phyloP scores from a whole-genome alignment of 2,888 invertebrate species.

The Ferrisia virgata region DNA sequence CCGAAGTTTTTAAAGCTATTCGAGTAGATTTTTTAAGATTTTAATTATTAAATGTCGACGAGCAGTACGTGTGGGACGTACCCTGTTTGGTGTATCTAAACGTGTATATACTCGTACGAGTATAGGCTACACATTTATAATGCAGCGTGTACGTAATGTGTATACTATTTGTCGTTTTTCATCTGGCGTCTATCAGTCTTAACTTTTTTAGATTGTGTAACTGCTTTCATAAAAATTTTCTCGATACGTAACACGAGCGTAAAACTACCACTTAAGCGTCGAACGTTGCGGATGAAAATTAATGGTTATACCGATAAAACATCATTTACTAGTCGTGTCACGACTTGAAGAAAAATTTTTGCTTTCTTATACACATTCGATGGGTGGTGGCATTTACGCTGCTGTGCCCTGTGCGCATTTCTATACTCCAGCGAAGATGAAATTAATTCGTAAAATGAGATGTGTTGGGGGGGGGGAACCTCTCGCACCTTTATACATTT shows the following conservation, averaged over 20 bases:
- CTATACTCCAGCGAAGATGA: neutral
- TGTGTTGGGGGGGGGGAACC: neutral
- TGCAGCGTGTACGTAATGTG: neutral
- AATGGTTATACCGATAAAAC: conserved; percentile 8
- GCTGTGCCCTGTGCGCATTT: neutral
- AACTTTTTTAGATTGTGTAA: neutral
- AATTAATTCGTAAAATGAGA: conserved; percentile 22
- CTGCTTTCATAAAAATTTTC: neutral
- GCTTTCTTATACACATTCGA: conserved; percentile 20
- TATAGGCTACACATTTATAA: neutral
- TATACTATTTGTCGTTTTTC: neutral
- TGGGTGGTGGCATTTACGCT: neutral
- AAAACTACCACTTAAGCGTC: neutral
- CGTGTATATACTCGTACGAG: too few species aligned
- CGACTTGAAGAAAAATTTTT: conserved; percentile 12
- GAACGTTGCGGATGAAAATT: conserved; percentile 7
- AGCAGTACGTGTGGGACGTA: neutral
- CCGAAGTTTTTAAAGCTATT: neutral
- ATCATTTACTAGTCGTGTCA: conserved; percentile 10
- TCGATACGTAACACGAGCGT: neutral
- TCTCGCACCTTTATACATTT: neutral
- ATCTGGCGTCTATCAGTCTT: conserved; percentile 7
- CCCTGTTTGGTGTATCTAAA: neutral
- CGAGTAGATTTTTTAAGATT: neutral
- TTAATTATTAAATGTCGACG: neutral